Evolutionary conservation across 2,797 vertebrate genomes (phyloP).

Genomic region (Phataginus tricuspis): DNA sequence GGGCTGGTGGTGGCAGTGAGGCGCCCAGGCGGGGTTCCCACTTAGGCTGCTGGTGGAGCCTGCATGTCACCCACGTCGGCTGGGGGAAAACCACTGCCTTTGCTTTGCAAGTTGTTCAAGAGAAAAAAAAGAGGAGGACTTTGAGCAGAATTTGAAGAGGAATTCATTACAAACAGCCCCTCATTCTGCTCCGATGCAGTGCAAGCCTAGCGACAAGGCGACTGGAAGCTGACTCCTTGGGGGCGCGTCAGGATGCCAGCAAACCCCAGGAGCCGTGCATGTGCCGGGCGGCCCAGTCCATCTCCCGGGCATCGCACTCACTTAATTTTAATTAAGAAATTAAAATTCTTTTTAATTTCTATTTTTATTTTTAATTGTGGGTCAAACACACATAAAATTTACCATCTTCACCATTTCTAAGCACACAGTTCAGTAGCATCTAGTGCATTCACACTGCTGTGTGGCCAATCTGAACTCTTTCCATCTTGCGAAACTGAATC

Average conservation of each 20-base stretch:
- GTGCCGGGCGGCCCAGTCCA: rapidly evolving
- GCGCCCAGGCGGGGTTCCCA: neutral
- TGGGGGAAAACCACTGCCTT: neutral
- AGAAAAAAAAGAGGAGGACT: neutral
- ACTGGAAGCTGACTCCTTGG: neutral
- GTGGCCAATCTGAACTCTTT: neutral
- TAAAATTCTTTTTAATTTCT: neutral
- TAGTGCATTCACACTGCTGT: too few species aligned
- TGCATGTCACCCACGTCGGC: neutral
- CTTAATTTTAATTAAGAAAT: too few species aligned
- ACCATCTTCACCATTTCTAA: neutral
- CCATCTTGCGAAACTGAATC: neutral
- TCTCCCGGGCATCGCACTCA: neutral
- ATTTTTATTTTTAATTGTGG: neutral
- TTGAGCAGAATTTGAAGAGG: neutral
- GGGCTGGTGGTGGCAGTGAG: neutral
- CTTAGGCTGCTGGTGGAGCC: constrained; percentile 39
- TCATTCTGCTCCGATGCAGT: neutral
- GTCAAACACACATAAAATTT: neutral
- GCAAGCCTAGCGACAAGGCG: neutral
- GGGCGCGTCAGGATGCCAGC: neutral
- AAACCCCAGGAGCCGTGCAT: rapidly evolving
- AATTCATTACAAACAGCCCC: neutral
- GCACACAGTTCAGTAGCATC: neutral
- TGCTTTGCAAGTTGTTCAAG: neutral